Evolutionary conservation across 2,797 vertebrate species (phyloP).

Genomic region (Heteromormyrus szaboi): DNA sequence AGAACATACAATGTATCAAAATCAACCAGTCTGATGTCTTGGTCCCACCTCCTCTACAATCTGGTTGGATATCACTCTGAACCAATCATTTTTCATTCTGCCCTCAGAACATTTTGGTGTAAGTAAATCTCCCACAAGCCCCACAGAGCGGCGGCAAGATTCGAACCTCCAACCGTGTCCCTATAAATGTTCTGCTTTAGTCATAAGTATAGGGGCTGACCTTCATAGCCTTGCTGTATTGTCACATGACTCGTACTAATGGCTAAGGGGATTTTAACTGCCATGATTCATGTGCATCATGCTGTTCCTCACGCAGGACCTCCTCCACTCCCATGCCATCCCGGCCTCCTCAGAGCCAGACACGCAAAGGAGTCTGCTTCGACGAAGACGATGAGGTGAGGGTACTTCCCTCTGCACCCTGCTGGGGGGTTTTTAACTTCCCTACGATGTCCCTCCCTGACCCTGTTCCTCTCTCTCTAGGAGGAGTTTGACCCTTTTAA

Average conservation of each 20-base stretch:
- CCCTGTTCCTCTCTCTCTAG: conserved; percentile 36
- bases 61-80: not conserved
- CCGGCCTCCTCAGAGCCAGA: conserved; percentile 53
- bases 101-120: not conserved
- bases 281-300: not conserved
- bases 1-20: not conserved
- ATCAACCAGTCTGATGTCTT: not conserved
- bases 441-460: not conserved
- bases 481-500: conserved; percentile 63
- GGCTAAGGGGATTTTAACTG: not conserved
- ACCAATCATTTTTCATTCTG: not conserved
- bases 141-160: not conserved
- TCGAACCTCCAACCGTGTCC: not conserved
- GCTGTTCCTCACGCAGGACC: conserved; percentile 33
- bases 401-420: not conserved
- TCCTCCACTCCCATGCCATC: conserved; percentile 41
- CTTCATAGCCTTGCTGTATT: not conserved
- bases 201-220: not conserved
- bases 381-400: conserved; percentile 53
- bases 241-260: not conserved
- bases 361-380: conserved; percentile 55
- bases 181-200: not conserved
- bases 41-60: not conserved
- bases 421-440: not conserved
- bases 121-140: not conserved